Evolutionary conservation across 2,888 invertebrate genomes (phyloP).

Genomic region (Drosophila helvetica): DNA sequence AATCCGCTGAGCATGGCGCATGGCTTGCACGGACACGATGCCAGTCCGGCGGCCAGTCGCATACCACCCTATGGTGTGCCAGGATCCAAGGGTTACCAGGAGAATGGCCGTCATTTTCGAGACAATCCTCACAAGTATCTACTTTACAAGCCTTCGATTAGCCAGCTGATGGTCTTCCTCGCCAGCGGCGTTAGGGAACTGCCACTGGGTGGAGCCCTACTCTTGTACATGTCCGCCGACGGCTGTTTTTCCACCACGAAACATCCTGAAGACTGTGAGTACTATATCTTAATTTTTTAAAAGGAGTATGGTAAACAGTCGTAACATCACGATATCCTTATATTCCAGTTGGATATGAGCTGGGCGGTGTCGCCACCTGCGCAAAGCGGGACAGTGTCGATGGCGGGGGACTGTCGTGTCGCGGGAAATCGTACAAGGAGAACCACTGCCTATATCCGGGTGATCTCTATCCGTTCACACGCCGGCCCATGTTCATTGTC

Average conservation of each 20-base stretch:
- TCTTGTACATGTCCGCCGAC: constrained; percentile 97
- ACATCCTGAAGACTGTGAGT: constrained; percentile 94
- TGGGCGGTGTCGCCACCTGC: constrained; percentile 95
- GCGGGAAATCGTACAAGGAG: constrained; percentile 86
- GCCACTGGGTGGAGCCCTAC: constrained; percentile 94
- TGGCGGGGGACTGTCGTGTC: constrained; percentile 82
- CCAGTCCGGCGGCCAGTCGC: constrained; percentile 84
- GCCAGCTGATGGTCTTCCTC: constrained; percentile 96
- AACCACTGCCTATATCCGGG: constrained; percentile 95
- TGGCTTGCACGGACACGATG: constrained; percentile 84
- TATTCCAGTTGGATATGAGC: constrained; percentile 92
- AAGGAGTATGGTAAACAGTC: neutral
- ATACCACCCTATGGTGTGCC: constrained; percentile 85
- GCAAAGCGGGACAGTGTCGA: constrained; percentile 90
- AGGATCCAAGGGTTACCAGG: constrained; percentile 86
- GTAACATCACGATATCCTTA: neutral
- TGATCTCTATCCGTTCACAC: constrained; percentile 95
- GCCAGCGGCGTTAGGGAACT: constrained; percentile 96
- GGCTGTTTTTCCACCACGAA: constrained; percentile 92
- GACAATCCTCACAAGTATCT: constrained; percentile 99
- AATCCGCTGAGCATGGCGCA: constrained; percentile 86
- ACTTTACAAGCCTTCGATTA: constrained; percentile 96
- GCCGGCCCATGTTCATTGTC: constrained; percentile 96
- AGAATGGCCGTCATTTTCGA: constrained; percentile 89
- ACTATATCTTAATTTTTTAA: too few relatives aligned